Conservation (phyloP, 2,888 invertebrate genomes). For the Aphodius granarius region DNA sequence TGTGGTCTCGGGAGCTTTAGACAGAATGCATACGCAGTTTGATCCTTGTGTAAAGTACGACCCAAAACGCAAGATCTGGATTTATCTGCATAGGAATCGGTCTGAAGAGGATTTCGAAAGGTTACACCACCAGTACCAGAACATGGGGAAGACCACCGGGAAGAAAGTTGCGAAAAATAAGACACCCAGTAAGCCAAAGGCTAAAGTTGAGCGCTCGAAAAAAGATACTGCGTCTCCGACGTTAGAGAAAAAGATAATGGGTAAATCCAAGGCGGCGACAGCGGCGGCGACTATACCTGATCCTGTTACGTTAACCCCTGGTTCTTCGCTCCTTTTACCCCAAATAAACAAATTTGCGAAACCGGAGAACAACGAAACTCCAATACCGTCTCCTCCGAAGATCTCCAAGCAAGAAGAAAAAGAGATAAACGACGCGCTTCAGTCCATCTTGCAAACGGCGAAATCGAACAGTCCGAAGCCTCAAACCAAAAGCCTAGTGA, state of each 20-base stretch:
- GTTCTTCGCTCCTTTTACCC: conserved; percentile 25
- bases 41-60: conserved; percentile 96
- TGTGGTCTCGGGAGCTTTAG: conserved; percentile 88
- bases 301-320: conserved; percentile 20
- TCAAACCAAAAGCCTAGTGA: conserved; percentile 47
- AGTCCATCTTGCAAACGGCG: conserved; percentile 46
- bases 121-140: conserved; percentile 69
- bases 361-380: conserved; percentile 10
- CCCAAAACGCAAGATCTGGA: conserved; percentile 89
- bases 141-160: conserved; percentile 59
- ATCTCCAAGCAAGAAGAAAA: conserved; percentile 37
- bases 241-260: conserved; percentile 37
- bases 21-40: conserved; percentile 84
- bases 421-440: conserved; percentile 50
- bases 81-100: conserved; percentile 81
- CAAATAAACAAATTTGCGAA: conserved; percentile 26
- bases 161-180: conserved; percentile 53
- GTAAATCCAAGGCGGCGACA: conserved; percentile 19
- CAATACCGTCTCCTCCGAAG: conserved; percentile 15
- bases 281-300: conserved; percentile 14
- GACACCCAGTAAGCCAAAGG: conserved; percentile 51
- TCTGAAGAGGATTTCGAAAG: conserved; percentile 64
- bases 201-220: conserved; percentile 56
- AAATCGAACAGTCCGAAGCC: conserved; percentile 33
- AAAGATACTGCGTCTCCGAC: conserved; percentile 42